A percentile compares a stretch with the other conserved stretches of the same genome.
Conservation (phyloP, 1,140 invertebrate genomes). For the Drosophila triauraria region DNA sequence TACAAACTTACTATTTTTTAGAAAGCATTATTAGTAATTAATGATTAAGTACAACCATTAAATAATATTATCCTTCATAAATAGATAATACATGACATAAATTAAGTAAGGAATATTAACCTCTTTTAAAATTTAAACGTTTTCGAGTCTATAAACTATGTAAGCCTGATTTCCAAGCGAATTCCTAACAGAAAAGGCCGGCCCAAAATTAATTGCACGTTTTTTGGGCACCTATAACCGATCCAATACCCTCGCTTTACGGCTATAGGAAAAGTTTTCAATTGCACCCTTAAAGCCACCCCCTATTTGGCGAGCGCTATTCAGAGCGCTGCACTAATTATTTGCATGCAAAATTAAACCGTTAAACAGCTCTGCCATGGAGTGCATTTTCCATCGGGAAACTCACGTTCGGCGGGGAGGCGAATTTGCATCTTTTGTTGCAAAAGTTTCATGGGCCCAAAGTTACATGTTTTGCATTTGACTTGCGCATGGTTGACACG, state of each 20-base stretch:
- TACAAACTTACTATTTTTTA: no score
- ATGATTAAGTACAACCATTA: no score
- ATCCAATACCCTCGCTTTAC: slow-evolving; percentile 21
- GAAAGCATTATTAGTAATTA: no score
- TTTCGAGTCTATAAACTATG: background rate
- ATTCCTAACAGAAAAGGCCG: no score
- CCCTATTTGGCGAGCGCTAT: background rate
- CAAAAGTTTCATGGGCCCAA: slow-evolving; percentile 47
- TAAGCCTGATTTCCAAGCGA: background rate
- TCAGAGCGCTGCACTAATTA: slow-evolving; percentile 39
- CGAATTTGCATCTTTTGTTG: slow-evolving; percentile 65
- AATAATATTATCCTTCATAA: no score
- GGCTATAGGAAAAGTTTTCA: slow-evolving; percentile 35
- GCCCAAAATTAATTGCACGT: slow-evolving; percentile 2
- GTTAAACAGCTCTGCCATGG: slow-evolving; percentile 42
- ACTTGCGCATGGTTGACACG: slow-evolving; percentile 72
- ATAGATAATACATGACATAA: no score
- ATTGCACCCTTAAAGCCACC: slow-evolving; percentile 40
- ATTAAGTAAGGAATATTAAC: no score
- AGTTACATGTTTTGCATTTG: slow-evolving; percentile 73
- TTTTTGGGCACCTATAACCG: slow-evolving; percentile 23
- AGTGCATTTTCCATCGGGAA: slow-evolving; percentile 26
- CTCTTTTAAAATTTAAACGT: background rate
- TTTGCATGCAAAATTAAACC: slow-evolving; percentile 59
- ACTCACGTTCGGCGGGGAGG: slow-evolving; percentile 49